Conservation (phyloP, 1,140 invertebrate genomes). For the Brachionus rotundiformis region DNA sequence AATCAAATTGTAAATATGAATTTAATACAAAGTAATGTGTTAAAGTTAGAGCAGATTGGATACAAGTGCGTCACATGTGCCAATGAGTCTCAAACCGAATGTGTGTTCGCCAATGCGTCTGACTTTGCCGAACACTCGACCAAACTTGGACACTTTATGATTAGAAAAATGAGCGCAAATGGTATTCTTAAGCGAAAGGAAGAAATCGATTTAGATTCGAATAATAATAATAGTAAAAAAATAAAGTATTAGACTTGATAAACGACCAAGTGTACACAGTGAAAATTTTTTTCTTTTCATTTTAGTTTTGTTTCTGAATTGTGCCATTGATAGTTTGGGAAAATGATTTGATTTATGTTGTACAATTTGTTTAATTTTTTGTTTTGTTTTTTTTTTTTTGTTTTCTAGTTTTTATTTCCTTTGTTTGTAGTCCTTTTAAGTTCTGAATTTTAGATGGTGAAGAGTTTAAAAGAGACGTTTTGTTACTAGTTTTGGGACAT, state of each 20-base stretch:
- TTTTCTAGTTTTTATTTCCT: no score
- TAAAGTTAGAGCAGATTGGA: conserved; percentile 21
- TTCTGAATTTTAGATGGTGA: conserved; percentile 14
- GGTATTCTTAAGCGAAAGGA: conserved; percentile 4
- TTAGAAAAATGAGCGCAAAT: neutral
- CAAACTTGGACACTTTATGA: neutral
- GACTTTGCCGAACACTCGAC: neutral
- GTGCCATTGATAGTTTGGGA: conserved; percentile 32
- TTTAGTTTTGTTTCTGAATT: conserved; percentile 16
- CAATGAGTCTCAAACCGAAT: neutral
- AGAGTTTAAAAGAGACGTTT: neutral
- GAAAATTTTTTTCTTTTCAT: conserved; percentile 31
- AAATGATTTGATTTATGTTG: conserved; percentile 7
- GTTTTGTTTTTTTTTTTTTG: neutral
- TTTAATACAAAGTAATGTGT: neutral
- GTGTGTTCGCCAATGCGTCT: neutral
- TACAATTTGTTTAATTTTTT: conserved; percentile 27
- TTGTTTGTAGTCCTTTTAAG: no score
- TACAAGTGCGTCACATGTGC: conserved; percentile 11
- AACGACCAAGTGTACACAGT: neutral
- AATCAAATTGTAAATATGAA: neutral
- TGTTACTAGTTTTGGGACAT: neutral
- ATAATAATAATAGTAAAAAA: conserved; percentile 19
- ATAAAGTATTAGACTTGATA: conserved; percentile 34
- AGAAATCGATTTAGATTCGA: neutral